Conservation (phyloP, 2,113 vertebrate genomes). For the Halichoeres trimaculatus region DNA sequence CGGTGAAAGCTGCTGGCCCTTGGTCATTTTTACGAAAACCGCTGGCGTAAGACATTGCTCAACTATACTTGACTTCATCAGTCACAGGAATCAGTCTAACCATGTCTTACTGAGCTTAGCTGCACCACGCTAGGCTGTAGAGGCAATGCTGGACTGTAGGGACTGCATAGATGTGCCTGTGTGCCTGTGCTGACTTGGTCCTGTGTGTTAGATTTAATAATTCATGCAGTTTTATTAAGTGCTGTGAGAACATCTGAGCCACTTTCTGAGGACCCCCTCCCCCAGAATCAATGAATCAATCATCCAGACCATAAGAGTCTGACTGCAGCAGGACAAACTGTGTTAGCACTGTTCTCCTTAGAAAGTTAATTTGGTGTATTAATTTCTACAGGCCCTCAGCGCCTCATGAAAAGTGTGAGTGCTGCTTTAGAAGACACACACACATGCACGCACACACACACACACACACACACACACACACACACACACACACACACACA, state of each 20-base stretch:
- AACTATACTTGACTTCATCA: too few relatives aligned
- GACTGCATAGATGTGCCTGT: too few relatives aligned
- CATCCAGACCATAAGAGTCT: neutral
- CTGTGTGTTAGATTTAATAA: neutral
- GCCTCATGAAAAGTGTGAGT: neutral
- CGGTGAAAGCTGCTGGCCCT: too few relatives aligned
- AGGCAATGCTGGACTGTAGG: too few relatives aligned
- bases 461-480: neutral
- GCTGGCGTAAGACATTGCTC: too few relatives aligned
- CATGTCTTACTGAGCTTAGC: too few relatives aligned
- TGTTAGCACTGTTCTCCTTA: neutral
- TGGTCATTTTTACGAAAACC: too few relatives aligned
- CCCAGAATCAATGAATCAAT: too few relatives aligned
- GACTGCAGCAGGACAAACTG: neutral
- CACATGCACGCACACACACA: neutral
- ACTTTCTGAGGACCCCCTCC: constrained; percentile 16
- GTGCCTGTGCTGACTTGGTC: too few relatives aligned
- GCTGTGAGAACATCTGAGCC: constrained; percentile 45
- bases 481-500: neutral
- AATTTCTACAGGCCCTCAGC: neutral
- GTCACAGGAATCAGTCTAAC: too few relatives aligned
- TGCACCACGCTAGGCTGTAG: too few relatives aligned
- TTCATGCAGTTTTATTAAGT: neutral
- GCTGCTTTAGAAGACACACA: too few relatives aligned
- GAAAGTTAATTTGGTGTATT: neutral